These are phyloP conservation scores for Pseudorasbora parva DNA, from an alignment of 2,113 vertebrate genomes.

Conservation along the genomic window DNA sequence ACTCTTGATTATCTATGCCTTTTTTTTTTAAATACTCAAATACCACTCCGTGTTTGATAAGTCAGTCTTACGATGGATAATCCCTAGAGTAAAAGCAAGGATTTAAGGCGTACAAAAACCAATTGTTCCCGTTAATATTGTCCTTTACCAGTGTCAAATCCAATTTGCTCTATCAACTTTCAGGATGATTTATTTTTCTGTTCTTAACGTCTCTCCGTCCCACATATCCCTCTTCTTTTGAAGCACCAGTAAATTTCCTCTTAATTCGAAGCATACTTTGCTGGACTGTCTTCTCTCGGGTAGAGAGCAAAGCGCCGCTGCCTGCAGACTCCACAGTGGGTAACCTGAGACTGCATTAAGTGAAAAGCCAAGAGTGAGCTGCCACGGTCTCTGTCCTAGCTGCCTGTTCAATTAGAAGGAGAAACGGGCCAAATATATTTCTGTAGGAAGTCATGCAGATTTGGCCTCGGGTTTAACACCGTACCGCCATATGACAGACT, in stretches of 20 bases:
- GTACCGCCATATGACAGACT: slow-evolving; percentile 42
- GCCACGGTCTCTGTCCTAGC: slow-evolving; percentile 44
- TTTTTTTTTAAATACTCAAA: slow-evolving; percentile 23
- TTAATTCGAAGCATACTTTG: neutral
- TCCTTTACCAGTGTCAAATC: slow-evolving; percentile 44
- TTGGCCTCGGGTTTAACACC: slow-evolving; percentile 42
- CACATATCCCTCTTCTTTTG: slow-evolving; percentile 28
- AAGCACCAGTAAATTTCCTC: slow-evolving; percentile 22
- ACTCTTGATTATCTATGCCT: slow-evolving; percentile 34
- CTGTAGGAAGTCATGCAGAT: slow-evolving; percentile 52
- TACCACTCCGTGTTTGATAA: slow-evolving; percentile 37
- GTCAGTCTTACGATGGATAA: slow-evolving; percentile 31
- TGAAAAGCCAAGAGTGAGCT: slow-evolving; percentile 53
- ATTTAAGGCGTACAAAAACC: slow-evolving; percentile 24
- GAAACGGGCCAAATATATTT: slow-evolving; percentile 49
- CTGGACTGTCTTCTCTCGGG: neutral
- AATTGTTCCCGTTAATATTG: slow-evolving; percentile 31
- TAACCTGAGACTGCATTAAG: slow-evolving; percentile 47
- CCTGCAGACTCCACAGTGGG: slow-evolving; percentile 15
- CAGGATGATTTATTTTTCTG: slow-evolving; percentile 35
- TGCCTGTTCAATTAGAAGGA: slow-evolving; percentile 54
- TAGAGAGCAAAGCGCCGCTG: neutral
- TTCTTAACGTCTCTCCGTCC: neutral
- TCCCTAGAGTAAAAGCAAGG: slow-evolving; percentile 29
- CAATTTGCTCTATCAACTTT: slow-evolving; percentile 45